These are phyloP conservation scores for Aphis gossypii DNA, from an alignment of 1,140 invertebrate genomes.

Conservation along the genomic window DNA sequence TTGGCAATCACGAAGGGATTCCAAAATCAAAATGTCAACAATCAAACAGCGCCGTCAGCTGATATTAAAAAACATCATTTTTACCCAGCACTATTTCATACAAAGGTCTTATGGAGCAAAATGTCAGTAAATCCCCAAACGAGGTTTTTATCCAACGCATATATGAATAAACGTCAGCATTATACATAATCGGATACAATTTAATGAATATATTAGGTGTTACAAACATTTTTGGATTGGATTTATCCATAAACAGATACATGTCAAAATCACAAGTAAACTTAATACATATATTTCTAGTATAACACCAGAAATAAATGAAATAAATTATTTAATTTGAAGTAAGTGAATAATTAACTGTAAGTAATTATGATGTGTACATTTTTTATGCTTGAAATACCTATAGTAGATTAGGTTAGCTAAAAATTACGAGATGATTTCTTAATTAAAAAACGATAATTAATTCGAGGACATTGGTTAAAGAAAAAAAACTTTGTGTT, in stretches of 20 bases:
- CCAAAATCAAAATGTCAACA: slow-evolving; percentile 38
- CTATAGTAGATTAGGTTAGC: background rate
- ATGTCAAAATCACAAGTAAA: background rate
- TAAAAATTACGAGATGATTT: background rate
- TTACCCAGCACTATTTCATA: background rate
- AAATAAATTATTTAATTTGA: background rate
- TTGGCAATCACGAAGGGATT: background rate
- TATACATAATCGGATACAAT: background rate
- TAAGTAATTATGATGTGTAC: background rate
- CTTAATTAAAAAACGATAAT: slow-evolving; percentile 9
- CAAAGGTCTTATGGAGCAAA: background rate
- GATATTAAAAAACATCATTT: slow-evolving; percentile 20
- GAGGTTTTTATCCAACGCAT: background rate
- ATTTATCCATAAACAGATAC: background rate
- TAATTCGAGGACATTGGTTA: slow-evolving; percentile 2
- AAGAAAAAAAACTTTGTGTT: slow-evolving; percentile 1
- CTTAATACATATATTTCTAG: background rate
- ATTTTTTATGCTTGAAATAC: background rate
- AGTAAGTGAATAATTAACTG: background rate
- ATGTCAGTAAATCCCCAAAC: background rate
- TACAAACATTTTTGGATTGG: background rate
- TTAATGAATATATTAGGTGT: slow-evolving; percentile 14
- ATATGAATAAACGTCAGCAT: background rate
- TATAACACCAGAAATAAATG: background rate
- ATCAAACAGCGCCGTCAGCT: background rate